A percentile compares a stretch with the other conserved stretches of the same genome.
Evolutionary conservation across 2,797 vertebrate genomes (phyloP).

Genomic region (Neosilurus mollespiculum): DNA sequence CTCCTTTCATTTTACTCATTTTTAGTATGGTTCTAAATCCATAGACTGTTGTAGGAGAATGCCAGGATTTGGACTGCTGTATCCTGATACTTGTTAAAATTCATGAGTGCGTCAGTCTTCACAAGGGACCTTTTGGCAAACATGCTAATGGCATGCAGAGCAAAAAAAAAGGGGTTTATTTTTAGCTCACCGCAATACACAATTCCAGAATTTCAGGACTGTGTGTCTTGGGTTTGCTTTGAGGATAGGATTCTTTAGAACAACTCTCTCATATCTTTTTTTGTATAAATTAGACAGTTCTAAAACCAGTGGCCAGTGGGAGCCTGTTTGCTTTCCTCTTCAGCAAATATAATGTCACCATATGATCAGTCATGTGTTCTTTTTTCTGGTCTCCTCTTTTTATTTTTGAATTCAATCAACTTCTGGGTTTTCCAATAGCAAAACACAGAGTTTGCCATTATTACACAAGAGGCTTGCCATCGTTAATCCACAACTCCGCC

Average conservation of each 20-base stretch:
- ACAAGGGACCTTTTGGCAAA: not conserved
- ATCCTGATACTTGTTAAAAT: not conserved
- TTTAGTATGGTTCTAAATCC: not conserved
- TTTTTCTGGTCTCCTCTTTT: too few relatives aligned
- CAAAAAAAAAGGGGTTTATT: not conserved
- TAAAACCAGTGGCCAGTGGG: not conserved
- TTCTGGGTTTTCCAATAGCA: too few relatives aligned
- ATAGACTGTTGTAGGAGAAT: not conserved
- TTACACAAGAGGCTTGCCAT: too few relatives aligned
- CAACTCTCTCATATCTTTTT: not conserved
- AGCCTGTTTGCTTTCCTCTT: not conserved
- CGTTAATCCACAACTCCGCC: too few relatives aligned
- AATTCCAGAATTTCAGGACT: slow-evolving; percentile 6
- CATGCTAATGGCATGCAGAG: not conserved
- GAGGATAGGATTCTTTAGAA: not conserved
- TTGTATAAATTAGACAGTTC: not conserved
- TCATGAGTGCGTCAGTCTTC: not conserved
- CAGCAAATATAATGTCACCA: not conserved
- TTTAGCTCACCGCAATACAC: slow-evolving; percentile 4
- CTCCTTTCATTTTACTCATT: not conserved
- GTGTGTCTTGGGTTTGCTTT: not conserved
- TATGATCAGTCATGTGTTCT: not conserved
- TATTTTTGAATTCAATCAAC: too few relatives aligned
- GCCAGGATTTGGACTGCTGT: not conserved
- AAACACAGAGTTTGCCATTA: too few relatives aligned